Evolutionary conservation across 1,140 invertebrate species (phyloP).

Genomic region (Tyrophagus putrescentiae): DNA sequence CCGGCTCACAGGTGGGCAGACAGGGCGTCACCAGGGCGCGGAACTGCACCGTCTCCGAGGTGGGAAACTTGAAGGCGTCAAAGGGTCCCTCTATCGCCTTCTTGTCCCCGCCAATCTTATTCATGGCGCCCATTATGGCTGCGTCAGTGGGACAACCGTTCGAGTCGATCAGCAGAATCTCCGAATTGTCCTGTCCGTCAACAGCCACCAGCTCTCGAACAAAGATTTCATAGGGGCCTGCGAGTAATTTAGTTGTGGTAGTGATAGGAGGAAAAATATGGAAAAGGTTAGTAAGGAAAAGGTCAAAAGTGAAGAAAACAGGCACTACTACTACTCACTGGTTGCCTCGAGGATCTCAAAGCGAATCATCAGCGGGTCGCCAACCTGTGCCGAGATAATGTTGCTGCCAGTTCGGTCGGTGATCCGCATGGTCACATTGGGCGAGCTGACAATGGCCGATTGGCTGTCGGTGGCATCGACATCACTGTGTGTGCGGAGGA

Average conservation of each 20-base stretch:
- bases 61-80: conserved; percentile 89
- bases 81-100: conserved; percentile 72
- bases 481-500: conserved; percentile 3
- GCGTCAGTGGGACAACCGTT: conserved; percentile 48
- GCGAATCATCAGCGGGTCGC: conserved; percentile 64
- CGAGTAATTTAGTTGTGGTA: conserved; percentile 16
- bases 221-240: conserved; percentile 73
- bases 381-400: conserved; percentile 35
- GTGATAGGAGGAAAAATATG: not conserved
- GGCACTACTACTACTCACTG: conserved; percentile 34
- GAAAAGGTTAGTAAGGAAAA: not conserved
- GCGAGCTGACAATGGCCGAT: conserved; percentile 62
- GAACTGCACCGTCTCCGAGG: conserved; percentile 85
- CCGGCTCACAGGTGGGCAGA: conserved; percentile 72
- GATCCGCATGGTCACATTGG: conserved; percentile 85
- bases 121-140: conserved; percentile 37
- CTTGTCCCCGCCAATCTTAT: conserved; percentile 42
- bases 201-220: conserved; percentile 80
- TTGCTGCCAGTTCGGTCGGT: conserved; percentile 40
- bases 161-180: conserved; percentile 72
- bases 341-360: conserved; percentile 74
- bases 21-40: conserved; percentile 79
- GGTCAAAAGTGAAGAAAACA: not conserved
- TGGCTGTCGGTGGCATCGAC: conserved; percentile 30
- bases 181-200: conserved; percentile 70